Evolutionary conservation across 2,888 invertebrate genomes (phyloP), one percentile per base, ranked within the genome.

Genomic region (Stegana nigrithorax): DNA sequence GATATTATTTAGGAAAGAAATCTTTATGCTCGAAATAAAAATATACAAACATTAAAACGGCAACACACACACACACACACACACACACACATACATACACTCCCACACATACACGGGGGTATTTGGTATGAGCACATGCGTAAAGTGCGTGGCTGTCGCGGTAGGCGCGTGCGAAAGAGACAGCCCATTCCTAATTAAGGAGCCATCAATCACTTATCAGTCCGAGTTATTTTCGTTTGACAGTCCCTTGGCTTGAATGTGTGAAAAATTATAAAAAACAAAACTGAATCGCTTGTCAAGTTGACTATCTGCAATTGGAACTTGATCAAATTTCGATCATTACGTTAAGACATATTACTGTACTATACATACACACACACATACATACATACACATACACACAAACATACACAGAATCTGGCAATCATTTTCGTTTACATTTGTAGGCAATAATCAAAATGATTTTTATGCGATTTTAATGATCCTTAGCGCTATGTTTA

Each of bases 151-250:
- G 55, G 51, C 32, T 72, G 71, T 76, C 74, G 74, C 77, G 73
- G 64, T 71, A 66, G 72, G 75, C 75, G 73, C 75, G n/a, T n/a
- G n/a, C n/a, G n/a, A n/a, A n/a, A n/a, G n/a, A n/a, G n/a, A n/a
- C 73, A 72, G 78, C 76, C 74, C 76, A 76, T 76, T 76, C 75
- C 74, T 76, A 76, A 76, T 76, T 76, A 76, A 76, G 53, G 78
- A 76, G 75, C 76, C 75, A 78, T 78, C 75, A 76, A 76, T 76
- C 75, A 76, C 76, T 76, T 78, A 76, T 76, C 75, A 76, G 26
- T 42, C 50, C 47, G 62, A 68, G 75, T 74, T 76, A 76, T 76
- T 76, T 76, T 65, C 58, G 72, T 75, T 67, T 59, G 66, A 64
- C 61, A 50, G 50, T 4, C 44, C 44, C 45, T 26, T 17, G 10